Evolutionary conservation across 2,797 vertebrate species (phyloP).

Genomic region (Limnodromus scolopaceus): DNA sequence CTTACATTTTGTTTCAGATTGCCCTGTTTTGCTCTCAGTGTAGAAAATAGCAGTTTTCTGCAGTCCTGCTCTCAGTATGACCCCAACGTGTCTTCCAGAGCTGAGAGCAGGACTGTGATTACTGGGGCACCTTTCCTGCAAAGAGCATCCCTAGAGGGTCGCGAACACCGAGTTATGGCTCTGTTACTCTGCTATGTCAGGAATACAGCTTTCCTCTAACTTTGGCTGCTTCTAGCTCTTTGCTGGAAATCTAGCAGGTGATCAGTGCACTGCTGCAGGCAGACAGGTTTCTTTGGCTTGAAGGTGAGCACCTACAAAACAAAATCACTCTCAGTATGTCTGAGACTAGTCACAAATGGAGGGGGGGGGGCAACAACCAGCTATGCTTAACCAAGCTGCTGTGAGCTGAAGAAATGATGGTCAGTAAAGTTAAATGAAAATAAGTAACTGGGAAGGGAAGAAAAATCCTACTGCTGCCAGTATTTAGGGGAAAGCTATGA

Average conservation of each 20-base stretch:
- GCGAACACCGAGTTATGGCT: neutral
- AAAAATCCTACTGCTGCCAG: neutral
- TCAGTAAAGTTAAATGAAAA: neutral
- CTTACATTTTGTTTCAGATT: neutral
- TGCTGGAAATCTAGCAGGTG: neutral
- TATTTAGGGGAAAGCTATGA: neutral
- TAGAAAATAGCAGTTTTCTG: neutral
- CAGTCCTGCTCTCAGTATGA: neutral
- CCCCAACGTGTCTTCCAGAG: neutral
- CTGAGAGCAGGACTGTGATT: neutral
- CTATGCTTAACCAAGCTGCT: neutral
- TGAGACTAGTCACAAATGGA: neutral
- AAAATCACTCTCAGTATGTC: neutral
- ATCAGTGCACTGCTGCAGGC: neutral
- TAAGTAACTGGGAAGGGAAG: neutral
- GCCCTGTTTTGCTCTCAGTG: neutral
- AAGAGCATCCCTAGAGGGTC: neutral
- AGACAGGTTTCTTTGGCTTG: neutral
- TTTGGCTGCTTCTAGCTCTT: neutral
- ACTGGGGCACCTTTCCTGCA: neutral
- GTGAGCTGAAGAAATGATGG: neutral
- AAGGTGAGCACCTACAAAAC: neutral
- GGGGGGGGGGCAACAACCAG: neutral
- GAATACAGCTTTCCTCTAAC: neutral
- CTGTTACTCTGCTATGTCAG: neutral